Percentiles rank a stretch among this genome's conserved stretches.
Evolutionary conservation across 2,113 vertebrate species (phyloP).

Genomic region (Pomatostomus ruficeps): DNA sequence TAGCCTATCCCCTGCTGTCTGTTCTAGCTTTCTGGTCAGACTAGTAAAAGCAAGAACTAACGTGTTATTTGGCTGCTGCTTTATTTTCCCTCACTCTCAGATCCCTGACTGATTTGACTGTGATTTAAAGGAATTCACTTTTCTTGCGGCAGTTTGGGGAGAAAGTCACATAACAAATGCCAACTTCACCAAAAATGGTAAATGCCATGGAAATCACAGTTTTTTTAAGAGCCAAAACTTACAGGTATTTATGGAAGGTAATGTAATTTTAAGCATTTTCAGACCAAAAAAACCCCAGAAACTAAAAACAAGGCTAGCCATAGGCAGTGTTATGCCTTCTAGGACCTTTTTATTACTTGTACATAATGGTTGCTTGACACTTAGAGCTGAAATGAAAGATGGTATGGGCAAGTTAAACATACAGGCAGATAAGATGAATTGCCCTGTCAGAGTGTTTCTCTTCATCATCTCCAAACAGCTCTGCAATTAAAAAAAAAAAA

Average conservation of each 20-base stretch:
- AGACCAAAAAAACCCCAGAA: background rate
- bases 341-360: slow-evolving; percentile 3
- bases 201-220: background rate
- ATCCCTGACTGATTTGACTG: background rate
- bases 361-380: slow-evolving; percentile 2
- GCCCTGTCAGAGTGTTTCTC: background rate
- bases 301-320: background rate
- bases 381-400: slow-evolving; percentile 26
- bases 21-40: background rate
- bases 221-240: background rate
- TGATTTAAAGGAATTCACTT: background rate
- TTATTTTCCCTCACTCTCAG: background rate
- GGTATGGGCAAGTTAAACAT: slow-evolving; percentile 13
- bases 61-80: background rate
- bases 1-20: background rate
- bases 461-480: slow-evolving; percentile 6
- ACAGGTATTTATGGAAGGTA: background rate
- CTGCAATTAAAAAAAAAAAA: background rate
- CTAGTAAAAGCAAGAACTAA: background rate
- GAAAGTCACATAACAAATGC: background rate
- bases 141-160: background rate
- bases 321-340: background rate
- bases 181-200: background rate
- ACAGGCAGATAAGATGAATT: slow-evolving; percentile 42
- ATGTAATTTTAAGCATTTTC: background rate